phyloP scores from a whole-genome alignment of 2,113 vertebrate species.

The Leucoraja erinaceus region DNA sequence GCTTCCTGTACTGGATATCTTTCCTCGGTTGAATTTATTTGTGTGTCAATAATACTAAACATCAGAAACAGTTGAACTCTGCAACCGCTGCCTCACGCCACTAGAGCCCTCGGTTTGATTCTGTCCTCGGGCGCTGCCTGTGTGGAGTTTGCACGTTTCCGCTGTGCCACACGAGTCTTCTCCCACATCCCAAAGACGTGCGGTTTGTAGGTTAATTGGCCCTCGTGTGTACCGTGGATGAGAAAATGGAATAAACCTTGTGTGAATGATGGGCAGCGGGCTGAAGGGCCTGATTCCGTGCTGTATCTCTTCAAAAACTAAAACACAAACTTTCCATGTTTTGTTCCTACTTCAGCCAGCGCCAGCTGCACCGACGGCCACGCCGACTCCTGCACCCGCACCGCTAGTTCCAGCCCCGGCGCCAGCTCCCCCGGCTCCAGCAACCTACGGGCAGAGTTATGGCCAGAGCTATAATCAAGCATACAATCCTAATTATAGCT shows the following conservation, averaged over 20 bases:
- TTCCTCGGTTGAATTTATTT: background rate
- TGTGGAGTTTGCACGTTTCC: too few relatives aligned
- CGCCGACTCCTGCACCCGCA: background rate
- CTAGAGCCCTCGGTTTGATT: too few relatives aligned
- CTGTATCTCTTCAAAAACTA: too few relatives aligned
- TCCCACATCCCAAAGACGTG: too few relatives aligned
- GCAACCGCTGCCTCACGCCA: background rate
- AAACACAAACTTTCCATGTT: background rate
- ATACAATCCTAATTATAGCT: constrained; percentile 63
- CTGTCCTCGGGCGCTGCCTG: too few relatives aligned
- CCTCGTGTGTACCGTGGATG: too few relatives aligned
- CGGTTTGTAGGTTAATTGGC: too few relatives aligned
- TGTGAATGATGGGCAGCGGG: too few relatives aligned
- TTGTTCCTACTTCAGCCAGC: background rate
- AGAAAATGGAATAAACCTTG: too few relatives aligned
- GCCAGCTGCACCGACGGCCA: background rate
- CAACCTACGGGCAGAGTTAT: background rate
- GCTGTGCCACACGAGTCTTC: too few relatives aligned
- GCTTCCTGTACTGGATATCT: background rate
- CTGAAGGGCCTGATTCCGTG: too few relatives aligned
- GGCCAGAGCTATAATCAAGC: constrained; percentile 48
- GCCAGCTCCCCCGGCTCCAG: background rate
- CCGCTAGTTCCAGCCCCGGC: background rate
- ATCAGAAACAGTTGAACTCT: background rate
- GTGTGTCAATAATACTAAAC: too few relatives aligned